Evolutionary conservation across 1,140 invertebrate genomes (phyloP), one percentile per base, ranked within the genome.

Genomic region (Drosophila prosaltans): DNA sequence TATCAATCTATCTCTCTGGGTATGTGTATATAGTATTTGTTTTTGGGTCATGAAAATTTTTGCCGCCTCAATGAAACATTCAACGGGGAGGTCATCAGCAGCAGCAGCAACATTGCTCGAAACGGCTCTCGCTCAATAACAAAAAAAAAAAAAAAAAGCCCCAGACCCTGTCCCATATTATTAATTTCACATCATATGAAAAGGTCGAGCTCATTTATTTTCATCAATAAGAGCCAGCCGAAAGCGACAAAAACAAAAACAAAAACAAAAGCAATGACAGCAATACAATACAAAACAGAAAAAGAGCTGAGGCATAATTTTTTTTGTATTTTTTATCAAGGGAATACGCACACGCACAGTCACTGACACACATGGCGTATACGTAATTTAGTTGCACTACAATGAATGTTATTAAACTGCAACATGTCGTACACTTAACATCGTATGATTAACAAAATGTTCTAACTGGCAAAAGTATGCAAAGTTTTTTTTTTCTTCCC

Each of bases 161-260:
- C 26, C 63, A 65, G 80, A 78, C 85, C 81, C 85, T 89, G 84
- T 89, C 78, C 85, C 69, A 89, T 84, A 89, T 89, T 79, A 83
- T 83, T 80, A 75, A 89, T 81, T 85, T 83, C 68, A 80, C 77
- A 80, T 59, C 60, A 39, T 48, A 51, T 51, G 59, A 88, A 80
- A 88, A 89, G 84, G 84, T 88, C 83, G 74, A 21, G 62, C 80
- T 69, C 74, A 66, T 74, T 73, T 72, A 68, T 73, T 66, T 72
- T 72, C 69, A 79, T 80, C 72, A 81, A 86, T 88, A 70, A 65
- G 45, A 65, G 45, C 51, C 32, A 65, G 4, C 30, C 41, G 51
- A 65, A 65, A 61, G n/a, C 59, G 41, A 54, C 28, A 58, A 28
- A 30, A 30, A 70, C 16, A 16, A 16, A 16, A 16, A 16, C 16